These are phyloP conservation scores for Cryptotis parvus DNA, from an alignment of 2,113 vertebrate genomes.

Conservation along the genomic window DNA sequence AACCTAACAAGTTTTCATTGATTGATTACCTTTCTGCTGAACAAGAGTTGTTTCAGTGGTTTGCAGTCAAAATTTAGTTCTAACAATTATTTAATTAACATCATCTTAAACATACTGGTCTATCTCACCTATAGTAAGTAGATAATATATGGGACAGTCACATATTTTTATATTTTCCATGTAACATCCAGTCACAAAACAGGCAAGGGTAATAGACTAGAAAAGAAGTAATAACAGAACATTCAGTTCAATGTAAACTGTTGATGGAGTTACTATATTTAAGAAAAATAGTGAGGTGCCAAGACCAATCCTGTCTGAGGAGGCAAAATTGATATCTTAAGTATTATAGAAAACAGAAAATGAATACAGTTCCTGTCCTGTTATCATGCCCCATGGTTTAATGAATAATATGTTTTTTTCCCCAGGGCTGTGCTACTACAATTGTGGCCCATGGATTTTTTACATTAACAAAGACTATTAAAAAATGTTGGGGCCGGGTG, in stretches of 20 bases:
- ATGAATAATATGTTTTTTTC: neutral
- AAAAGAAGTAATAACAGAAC: neutral
- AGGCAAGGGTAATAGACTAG: neutral
- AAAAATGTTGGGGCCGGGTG: too few relatives aligned
- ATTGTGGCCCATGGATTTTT: neutral
- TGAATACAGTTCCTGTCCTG: neutral
- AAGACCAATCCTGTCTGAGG: neutral
- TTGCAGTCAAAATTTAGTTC: neutral
- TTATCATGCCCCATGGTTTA: neutral
- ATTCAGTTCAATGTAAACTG: slow-evolving; percentile 19
- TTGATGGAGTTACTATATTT: neutral
- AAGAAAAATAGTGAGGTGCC: neutral
- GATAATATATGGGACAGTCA: neutral
- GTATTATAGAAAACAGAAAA: neutral
- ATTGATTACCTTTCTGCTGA: slow-evolving; percentile 43
- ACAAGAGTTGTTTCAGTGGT: neutral
- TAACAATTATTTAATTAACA: slow-evolving; percentile 7
- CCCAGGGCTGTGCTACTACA: neutral
- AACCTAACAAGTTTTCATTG: neutral
- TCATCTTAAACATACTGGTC: neutral
- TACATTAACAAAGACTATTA: neutral
- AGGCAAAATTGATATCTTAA: slow-evolving; percentile 2
- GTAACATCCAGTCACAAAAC: slow-evolving; percentile 16
- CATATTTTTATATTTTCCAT: neutral
- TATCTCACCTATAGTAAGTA: neutral